Percentiles rank a stretch among this genome's conserved stretches.
Evolutionary conservation across 2,888 invertebrate genomes (phyloP).

Genomic region (Mythimna albipuncta): DNA sequence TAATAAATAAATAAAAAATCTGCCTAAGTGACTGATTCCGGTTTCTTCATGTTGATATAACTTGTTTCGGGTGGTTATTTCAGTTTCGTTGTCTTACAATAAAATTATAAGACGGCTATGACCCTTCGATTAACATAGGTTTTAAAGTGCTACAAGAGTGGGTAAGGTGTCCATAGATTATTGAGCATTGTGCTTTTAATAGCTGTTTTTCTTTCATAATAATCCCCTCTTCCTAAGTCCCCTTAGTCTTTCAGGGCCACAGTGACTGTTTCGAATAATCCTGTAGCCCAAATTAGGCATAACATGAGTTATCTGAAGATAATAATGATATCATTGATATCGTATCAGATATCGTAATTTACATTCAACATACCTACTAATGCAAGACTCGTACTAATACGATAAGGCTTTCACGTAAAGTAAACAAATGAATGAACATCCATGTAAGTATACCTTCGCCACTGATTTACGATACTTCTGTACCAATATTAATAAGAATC

Average conservation of each 20-base stretch:
- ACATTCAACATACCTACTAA: constrained; percentile 7
- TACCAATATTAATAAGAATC: too few relatives aligned
- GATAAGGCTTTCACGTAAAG: constrained; percentile 29
- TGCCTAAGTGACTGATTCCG: background rate
- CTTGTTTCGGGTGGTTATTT: constrained; percentile 1
- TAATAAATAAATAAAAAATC: too few relatives aligned
- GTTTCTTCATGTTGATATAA: background rate
- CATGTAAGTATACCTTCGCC: too few relatives aligned
- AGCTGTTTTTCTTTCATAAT: background rate
- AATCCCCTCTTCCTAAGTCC: too few relatives aligned
- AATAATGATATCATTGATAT: constrained; percentile 13
- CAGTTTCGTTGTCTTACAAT: background rate
- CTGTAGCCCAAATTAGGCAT: constrained; percentile 6
- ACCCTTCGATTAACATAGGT: background rate
- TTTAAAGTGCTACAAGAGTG: constrained; percentile 5
- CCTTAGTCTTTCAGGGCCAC: too few relatives aligned
- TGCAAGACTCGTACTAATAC: constrained; percentile 1
- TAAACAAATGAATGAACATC: constrained; percentile 11
- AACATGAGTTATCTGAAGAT: constrained; percentile 10
- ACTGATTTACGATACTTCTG: too few relatives aligned
- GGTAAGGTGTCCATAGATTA: background rate
- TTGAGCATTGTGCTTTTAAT: background rate
- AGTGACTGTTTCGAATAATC: too few relatives aligned
- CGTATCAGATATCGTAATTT: constrained; percentile 19
- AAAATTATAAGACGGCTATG: background rate